These are phyloP conservation scores for Hyposoter didymator DNA, from an alignment of 2,888 invertebrate species.

Conservation along the genomic window DNA sequence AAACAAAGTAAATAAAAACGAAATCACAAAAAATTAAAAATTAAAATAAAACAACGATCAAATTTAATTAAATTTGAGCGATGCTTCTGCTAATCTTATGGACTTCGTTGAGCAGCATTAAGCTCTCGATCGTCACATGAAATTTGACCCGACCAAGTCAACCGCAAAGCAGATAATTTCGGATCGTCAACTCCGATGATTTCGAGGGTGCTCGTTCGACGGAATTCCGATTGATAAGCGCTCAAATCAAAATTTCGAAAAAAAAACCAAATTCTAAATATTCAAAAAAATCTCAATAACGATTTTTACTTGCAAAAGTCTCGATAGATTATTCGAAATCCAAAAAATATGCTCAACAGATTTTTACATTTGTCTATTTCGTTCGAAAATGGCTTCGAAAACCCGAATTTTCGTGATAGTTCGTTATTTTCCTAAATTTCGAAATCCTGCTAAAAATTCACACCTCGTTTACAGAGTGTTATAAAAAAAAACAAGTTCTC, in stretches of 20 bases:
- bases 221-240: slow-evolving; percentile 30
- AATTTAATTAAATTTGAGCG: neutral
- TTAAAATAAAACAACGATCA: neutral
- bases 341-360: neutral
- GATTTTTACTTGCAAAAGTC: neutral
- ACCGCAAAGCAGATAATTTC: slow-evolving; percentile 47
- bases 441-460: neutral
- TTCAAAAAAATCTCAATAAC: slow-evolving; percentile 1
- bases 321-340: no score
- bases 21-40: slow-evolving; percentile 17
- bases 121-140: neutral
- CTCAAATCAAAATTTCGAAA: neutral
- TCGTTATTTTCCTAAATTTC: neutral
- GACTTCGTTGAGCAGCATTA: neutral
- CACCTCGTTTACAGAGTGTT: neutral
- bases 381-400: neutral
- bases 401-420: neutral
- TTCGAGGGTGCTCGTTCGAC: slow-evolving; percentile 30
- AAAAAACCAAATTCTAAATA: neutral
- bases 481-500: neutral
- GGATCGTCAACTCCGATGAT: slow-evolving; percentile 14
- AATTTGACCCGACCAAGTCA: slow-evolving; percentile 21
- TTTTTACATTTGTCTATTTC: neutral
- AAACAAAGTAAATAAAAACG: slow-evolving; percentile 46
- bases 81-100: slow-evolving; percentile 8